A percentile compares a stretch with the other conserved stretches of the same genome.
These are phyloP conservation scores for Phainopepla nitens DNA, from an alignment of 2,113 vertebrate species.

Conservation along the genomic window DNA sequence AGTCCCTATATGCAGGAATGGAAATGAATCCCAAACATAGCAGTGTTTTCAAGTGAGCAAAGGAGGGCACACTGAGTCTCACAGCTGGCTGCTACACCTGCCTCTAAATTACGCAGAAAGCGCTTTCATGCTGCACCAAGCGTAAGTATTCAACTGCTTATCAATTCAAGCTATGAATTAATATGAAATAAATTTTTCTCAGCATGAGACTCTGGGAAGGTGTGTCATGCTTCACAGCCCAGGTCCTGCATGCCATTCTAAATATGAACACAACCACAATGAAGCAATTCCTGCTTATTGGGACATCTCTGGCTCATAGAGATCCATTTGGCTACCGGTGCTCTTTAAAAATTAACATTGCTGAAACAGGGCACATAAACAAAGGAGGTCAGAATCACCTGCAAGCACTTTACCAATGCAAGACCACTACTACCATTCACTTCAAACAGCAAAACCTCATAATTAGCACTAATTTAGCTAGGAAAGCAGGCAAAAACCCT, in stretches of 20 bases:
- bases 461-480: not conserved
- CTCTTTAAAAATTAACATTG: not conserved
- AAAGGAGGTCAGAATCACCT: not conserved
- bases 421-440: not conserved
- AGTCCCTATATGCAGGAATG: not conserved
- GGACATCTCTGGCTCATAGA: not conserved
- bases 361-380: not conserved
- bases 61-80: not conserved
- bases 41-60: not conserved
- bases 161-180: not conserved
- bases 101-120: not conserved
- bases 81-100: not conserved
- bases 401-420: not conserved
- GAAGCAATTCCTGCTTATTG: conserved; percentile 1
- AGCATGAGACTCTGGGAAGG: not conserved
- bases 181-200: not conserved
- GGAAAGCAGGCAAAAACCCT: rapidly evolving
- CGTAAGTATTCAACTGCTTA: not conserved
- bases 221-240: not conserved
- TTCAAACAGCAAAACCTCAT: not conserved
- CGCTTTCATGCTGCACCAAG: not conserved
- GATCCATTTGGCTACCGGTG: not conserved
- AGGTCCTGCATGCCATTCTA: not conserved
- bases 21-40: not conserved
- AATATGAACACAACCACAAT: not conserved